Conservation (phyloP, 2,113 vertebrate genomes). For the Plotosus lineatus region DNA sequence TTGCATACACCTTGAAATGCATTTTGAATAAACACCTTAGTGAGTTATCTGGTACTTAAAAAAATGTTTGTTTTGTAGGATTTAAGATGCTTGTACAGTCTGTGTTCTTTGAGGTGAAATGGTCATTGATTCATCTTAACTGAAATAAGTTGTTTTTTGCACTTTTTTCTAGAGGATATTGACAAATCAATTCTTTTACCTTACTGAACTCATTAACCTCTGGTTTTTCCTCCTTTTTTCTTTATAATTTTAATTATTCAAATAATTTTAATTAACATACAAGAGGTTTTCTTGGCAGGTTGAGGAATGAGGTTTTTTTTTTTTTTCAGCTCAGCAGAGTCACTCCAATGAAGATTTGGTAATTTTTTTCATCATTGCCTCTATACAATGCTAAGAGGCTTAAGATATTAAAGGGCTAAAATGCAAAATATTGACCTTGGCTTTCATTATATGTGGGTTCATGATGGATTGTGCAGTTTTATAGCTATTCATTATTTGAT, state of each 20-base stretch:
- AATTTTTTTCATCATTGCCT: background rate
- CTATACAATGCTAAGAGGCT: constrained; percentile 9
- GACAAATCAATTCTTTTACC: background rate
- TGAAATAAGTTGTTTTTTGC: background rate
- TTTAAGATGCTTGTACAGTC: too few species aligned
- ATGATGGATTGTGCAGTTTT: constrained; percentile 6
- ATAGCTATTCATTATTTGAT: constrained; percentile 16
- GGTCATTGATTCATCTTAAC: too few species aligned
- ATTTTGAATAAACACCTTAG: too few species aligned
- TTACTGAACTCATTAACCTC: constrained; percentile 14
- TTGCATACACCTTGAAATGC: too few species aligned
- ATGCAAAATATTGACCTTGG: constrained; percentile 15
- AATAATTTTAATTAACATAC: constrained; percentile 21
- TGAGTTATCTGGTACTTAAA: too few species aligned
- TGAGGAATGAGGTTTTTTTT: too few species aligned
- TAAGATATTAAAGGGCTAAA: constrained; percentile 27
- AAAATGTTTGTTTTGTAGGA: too few species aligned
- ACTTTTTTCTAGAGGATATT: background rate
- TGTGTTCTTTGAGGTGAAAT: too few species aligned
- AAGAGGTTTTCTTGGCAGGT: background rate
- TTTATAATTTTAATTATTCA: constrained; percentile 16
- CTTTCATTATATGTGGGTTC: background rate
- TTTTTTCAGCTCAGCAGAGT: too few species aligned
- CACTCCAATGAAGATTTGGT: background rate
- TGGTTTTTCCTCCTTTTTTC: background rate